Base-by-base conservation (phyloP, 1,140 invertebrate species). In the Atta cephalotes region DNA sequence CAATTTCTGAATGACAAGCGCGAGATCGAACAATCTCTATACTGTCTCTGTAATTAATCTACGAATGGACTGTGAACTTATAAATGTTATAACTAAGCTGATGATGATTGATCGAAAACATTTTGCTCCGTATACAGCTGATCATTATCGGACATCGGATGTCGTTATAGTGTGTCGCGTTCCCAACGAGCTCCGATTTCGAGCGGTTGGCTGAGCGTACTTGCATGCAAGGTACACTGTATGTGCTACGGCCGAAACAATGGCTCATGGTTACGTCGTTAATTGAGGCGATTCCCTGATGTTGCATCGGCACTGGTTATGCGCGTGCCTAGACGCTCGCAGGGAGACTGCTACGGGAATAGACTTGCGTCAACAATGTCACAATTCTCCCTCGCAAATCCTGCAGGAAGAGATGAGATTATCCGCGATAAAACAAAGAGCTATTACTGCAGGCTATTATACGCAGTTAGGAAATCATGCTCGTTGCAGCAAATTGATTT, bases 211-310 rank as follows among this genome's bases (percentile, higher is more conserved):
- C 49, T 31, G 35, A 51, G 7, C 58, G 49, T 77, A 63, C 72
- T 9, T 28, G 51, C 10, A 39, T 58, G 72, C 1, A 81, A 31
- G 68, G 45, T 12, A 79, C 51, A 62, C 70, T 45, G 39, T 60
- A 53, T 35, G 71, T 77, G 58, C 79, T 74, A 78, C 74, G 45
- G 56, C 7, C n/a, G 51, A 90, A 85, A 90, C 87, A 89, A 90
- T 87, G 77, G 51, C 68, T 78, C 78, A 81, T 66, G 58, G 87
- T 86, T 87, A 82, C 63, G 51, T 58, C 84, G 76, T 90, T 90
- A 90, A 90, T 87, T 76, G 84, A 53, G 71, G 28, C 60, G 88
- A 87, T 90, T 90, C 78, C 66, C 85, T 21, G 16, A 49, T 65
- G 71, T 89, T 85, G 88, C 84, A 78, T 39, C 58, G 65, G 51